A percentile compares a stretch with the other conserved stretches of the same genome.
Evolutionary conservation across 2,113 vertebrate species (phyloP).

Genomic region (Aldabrachelys gigantea): DNA sequence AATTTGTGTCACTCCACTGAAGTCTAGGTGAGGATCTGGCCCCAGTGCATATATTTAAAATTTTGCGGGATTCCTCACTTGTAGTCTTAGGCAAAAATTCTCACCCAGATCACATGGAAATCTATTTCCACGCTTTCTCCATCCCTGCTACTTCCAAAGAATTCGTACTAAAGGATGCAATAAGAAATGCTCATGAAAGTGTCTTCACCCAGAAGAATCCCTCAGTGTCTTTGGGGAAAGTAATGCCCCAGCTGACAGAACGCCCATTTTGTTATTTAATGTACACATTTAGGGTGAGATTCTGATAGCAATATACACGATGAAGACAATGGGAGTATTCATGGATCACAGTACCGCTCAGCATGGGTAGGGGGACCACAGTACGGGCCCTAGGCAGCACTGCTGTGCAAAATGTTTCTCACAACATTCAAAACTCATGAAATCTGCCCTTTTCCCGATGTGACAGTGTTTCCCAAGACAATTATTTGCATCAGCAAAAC

Average conservation of each 20-base stretch:
- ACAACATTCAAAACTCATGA: slow-evolving; percentile 2
- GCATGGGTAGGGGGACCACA: background rate
- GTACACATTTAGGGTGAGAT: background rate
- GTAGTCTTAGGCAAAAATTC: slow-evolving; percentile 25
- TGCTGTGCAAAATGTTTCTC: background rate
- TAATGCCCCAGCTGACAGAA: background rate
- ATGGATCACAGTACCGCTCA: background rate
- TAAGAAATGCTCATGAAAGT: background rate
- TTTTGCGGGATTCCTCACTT: slow-evolving; percentile 27
- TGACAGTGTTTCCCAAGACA: slow-evolving; percentile 15
- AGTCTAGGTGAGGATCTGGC: slow-evolving; percentile 5
- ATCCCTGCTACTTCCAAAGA: background rate
- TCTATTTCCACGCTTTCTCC: background rate
- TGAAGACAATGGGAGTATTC: background rate
- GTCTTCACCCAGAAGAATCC: background rate
- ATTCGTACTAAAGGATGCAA: background rate
- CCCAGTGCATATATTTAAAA: slow-evolving; percentile 31
- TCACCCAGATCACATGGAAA: background rate
- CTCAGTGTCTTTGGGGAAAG: background rate
- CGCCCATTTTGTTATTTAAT: background rate
- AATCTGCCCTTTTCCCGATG: background rate
- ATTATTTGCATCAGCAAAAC: background rate
- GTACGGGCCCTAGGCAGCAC: background rate
- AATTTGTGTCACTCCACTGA: background rate
- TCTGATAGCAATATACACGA: background rate